phyloP scores from a whole-genome alignment of 2,888 invertebrate genomes.

The Nasonovia ribisnigri region DNA sequence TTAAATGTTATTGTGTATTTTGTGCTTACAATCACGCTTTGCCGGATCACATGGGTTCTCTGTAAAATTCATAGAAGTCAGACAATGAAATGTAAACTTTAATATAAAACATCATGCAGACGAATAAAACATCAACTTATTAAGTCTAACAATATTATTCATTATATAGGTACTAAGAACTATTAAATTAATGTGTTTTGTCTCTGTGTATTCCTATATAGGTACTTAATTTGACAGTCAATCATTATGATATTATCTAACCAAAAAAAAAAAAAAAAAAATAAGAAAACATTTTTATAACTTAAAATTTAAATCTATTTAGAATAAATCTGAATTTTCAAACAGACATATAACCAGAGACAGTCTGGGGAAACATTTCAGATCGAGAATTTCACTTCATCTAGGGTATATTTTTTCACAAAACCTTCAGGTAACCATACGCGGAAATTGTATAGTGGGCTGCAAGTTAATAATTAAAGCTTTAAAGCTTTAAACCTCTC shows the following conservation, averaged over 20 bases:
- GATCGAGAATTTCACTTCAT: neutral
- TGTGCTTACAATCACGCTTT: conserved; percentile 20
- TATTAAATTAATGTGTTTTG: no score
- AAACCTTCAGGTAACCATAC: neutral
- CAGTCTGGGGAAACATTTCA: neutral
- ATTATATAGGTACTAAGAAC: no score
- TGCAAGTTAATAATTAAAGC: neutral
- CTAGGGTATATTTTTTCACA: neutral
- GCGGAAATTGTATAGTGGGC: no score
- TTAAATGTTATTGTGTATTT: neutral
- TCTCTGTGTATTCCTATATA: no score
- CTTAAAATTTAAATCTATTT: no score
- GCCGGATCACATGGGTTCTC: conserved; percentile 14
- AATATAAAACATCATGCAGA: neutral
- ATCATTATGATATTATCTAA: no score
- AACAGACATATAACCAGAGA: neutral
- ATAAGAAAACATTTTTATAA: no score
- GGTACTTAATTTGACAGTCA: no score
- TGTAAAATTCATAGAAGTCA: neutral
- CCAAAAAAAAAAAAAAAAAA: no score
- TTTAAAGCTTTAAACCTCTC: neutral
- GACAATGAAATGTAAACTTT: conserved; percentile 47
- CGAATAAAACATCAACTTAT: neutral
- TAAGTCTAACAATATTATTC: no score
- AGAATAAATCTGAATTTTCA: no score